These are phyloP conservation scores for Sylvilagus bachmani DNA, from an alignment of 2,113 vertebrate genomes.

Conservation along the genomic window DNA sequence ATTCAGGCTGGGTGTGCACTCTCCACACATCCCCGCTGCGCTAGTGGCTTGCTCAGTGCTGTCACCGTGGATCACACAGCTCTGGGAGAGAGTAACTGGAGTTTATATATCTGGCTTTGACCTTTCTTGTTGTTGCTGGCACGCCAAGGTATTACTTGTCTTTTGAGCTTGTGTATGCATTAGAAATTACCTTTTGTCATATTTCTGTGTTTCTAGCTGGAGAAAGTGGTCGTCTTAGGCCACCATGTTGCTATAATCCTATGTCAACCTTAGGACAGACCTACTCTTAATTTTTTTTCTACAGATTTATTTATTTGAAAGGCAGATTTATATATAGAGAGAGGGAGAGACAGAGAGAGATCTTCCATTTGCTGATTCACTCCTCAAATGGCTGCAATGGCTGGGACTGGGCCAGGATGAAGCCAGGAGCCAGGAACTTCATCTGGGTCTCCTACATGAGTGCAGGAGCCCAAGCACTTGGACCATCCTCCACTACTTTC, in stretches of 20 bases:
- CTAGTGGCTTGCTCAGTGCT: background rate
- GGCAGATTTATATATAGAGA: no score
- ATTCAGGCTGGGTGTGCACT: background rate
- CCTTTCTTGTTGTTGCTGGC: slow-evolving; percentile 11
- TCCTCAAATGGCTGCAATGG: no score
- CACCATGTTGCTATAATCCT: background rate
- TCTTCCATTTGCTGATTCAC: no score
- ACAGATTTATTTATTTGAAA: no score
- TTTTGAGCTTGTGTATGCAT: background rate
- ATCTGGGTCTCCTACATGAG: no score
- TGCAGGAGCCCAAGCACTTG: no score
- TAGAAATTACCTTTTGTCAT: background rate
- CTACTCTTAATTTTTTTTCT: no score
- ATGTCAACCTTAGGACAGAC: background rate
- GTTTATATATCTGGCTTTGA: background rate
- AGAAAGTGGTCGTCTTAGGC: background rate
- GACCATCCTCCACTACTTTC: no score
- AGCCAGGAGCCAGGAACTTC: no score
- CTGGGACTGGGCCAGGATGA: no score
- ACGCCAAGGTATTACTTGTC: background rate
- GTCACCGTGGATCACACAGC: no score
- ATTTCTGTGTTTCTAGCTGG: background rate
- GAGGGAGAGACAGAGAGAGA: no score
- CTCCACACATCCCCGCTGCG: background rate
- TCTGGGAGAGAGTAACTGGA: background rate